Conservation (phyloP, 2,888 invertebrate species). For the Sphinx pinastri region DNA sequence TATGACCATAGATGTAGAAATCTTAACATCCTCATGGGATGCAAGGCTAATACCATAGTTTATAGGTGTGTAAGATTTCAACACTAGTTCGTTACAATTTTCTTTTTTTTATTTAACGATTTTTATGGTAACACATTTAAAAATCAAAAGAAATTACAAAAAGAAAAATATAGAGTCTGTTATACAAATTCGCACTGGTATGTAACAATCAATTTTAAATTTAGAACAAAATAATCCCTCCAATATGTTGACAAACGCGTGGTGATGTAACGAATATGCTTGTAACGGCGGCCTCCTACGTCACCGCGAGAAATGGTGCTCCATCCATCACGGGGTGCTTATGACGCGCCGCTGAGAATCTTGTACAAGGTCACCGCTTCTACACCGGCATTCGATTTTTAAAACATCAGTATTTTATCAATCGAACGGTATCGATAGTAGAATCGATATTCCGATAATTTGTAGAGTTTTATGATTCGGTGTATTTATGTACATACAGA, state of each 20-base stretch:
- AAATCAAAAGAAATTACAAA: too few relatives aligned
- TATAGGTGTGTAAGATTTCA: not conserved
- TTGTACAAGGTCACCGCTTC: slow-evolving; percentile 35
- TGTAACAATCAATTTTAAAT: not conserved
- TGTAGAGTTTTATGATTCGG: too few relatives aligned
- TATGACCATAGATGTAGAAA: not conserved
- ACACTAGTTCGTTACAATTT: not conserved
- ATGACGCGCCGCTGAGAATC: slow-evolving; percentile 20
- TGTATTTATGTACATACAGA: too few relatives aligned
- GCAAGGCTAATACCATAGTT: too few relatives aligned
- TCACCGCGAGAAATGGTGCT: slow-evolving; percentile 38
- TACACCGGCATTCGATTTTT: not conserved
- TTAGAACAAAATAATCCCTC: not conserved
- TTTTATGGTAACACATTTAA: too few relatives aligned
- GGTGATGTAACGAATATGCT: slow-evolving; percentile 20
- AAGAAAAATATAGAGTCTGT: not conserved
- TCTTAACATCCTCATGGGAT: not conserved
- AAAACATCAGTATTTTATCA: not conserved
- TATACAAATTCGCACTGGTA: slow-evolving; percentile 1
- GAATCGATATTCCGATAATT: not conserved
- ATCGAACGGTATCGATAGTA: not conserved
- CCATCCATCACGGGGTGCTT: slow-evolving; percentile 35
- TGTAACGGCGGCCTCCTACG: slow-evolving; percentile 29
- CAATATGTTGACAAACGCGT: slow-evolving; percentile 9
- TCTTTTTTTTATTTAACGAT: too few relatives aligned